A percentile compares a stretch with the other conserved stretches of the same genome.
phyloP scores from a whole-genome alignment of 1,140 invertebrate genomes.

The Zaprionus gabonicus region DNA sequence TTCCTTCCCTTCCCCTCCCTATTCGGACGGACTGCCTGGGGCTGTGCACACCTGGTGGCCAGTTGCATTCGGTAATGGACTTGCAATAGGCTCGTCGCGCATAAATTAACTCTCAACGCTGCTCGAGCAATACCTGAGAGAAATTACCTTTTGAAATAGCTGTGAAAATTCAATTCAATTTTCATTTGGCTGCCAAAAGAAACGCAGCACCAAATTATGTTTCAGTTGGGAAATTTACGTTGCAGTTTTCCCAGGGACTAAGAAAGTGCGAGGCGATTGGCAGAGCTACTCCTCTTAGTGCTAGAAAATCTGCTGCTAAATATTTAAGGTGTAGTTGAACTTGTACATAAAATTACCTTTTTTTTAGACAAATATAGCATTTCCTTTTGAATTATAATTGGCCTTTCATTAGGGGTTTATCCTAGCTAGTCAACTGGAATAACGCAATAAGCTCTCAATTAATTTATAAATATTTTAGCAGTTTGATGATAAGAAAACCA shows the following conservation, averaged over 20 bases:
- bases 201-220: not conserved
- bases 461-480: not conserved
- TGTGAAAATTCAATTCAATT: slow-evolving; percentile 27
- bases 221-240: slow-evolving; percentile 3
- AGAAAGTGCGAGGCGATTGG: not conserved
- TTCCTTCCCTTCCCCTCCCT: not conserved
- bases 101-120: not conserved
- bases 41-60: slow-evolving; percentile 16
- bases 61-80: slow-evolving; percentile 44
- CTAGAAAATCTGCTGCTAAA: not conserved
- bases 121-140: slow-evolving; percentile 19
- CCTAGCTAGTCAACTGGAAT: not conserved
- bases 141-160: slow-evolving; percentile 15
- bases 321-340: not conserved
- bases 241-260: not conserved
- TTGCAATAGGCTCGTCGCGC: slow-evolving; percentile 29
- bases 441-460: not conserved
- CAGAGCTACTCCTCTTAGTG: not conserved
- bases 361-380: not conserved
- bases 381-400: not conserved
- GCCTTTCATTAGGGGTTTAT: too few species aligned
- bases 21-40: not conserved
- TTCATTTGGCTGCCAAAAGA: not conserved
- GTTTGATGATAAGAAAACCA: not conserved
- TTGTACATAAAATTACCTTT: not conserved